Conservation (phyloP, 2,888 invertebrate species). For the Phaonia tiefii region DNA sequence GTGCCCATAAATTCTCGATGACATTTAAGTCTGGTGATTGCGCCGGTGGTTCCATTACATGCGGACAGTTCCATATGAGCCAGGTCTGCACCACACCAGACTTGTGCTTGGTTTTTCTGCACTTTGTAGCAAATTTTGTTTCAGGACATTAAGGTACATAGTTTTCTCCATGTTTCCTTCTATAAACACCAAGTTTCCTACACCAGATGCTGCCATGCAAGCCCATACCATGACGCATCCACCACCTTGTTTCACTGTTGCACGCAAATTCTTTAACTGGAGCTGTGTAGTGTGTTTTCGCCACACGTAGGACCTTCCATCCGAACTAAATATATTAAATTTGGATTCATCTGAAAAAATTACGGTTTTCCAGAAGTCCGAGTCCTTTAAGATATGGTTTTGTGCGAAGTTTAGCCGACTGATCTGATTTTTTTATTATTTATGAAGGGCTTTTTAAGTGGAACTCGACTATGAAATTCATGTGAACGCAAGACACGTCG, state of each 20-base stretch:
- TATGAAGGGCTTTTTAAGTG: constrained; percentile 43
- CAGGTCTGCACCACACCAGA: constrained; percentile 51
- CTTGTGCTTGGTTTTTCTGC: constrained; percentile 49
- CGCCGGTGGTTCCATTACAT: constrained; percentile 36
- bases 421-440: constrained; percentile 31
- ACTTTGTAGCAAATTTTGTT: constrained; percentile 34
- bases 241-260: constrained; percentile 56
- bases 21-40: constrained; percentile 34
- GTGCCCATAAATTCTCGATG: background rate
- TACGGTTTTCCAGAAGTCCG: constrained; percentile 49
- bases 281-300: constrained; percentile 45
- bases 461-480: constrained; percentile 52
- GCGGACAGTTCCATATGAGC: constrained; percentile 50
- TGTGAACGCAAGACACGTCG: constrained; percentile 39
- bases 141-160: constrained; percentile 27
- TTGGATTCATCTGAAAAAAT: constrained; percentile 50
- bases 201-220: constrained; percentile 48
- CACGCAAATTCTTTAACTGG: constrained; percentile 19
- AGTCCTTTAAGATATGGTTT: constrained; percentile 4
- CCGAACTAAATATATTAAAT: constrained; percentile 40
- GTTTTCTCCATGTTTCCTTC: constrained; percentile 37
- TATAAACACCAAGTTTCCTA: constrained; percentile 56
- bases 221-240: constrained; percentile 52
- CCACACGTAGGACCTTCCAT: constrained; percentile 37
- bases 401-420: constrained; percentile 47